Evolutionary conservation across 2,113 vertebrate species (phyloP), one percentile per base, ranked within the genome.

Genomic region (Todiramphus chloris): DNA sequence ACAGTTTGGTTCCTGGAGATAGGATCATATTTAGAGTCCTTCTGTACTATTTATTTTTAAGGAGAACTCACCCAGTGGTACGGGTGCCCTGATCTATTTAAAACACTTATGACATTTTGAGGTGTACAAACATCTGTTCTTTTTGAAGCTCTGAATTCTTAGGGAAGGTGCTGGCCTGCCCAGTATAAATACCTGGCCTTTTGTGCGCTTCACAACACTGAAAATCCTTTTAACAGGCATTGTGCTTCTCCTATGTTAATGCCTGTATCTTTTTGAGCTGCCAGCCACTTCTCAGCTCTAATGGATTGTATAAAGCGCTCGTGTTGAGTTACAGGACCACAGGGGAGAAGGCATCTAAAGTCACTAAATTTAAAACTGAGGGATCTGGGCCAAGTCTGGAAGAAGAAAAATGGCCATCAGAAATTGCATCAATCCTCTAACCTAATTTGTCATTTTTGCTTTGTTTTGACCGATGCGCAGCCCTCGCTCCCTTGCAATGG

Each of bases 281-380:
- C 88, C 81, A 86, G 60, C 85, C 86, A 11, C 92, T 91, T 78
- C 94, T 89, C 81, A 6, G 83, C 92, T 46, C 77, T 93, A 95
- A 94, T 93, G 83, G 92, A 48, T 95, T 95, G 94, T 68, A 15
- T 75, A 75, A 59, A 94, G 86, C 31, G 0, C 16, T 20, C 13
- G 95, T 92, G 92, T 96, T 96, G 94, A 94, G 95, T 97, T 96
- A 96, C 96, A 87, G 94, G 91, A 96, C 96, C 96, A 95, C 90
- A 90, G 83, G 90, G 92, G 92, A 96, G 94, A 87, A 87, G 86
- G 91, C 95, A 79, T 93, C 95, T 95, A 89, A 94, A 95, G 96
- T 82, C 94, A 94, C 95, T 95, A 89, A 93, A 96, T 96, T 93
- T 94, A 96, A 97, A 95, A 87, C 92, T 19, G 69, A 23, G 11